These are phyloP conservation scores for Gymnobelideus leadbeateri DNA, from an alignment of 2,113 vertebrate species.

Conservation along the genomic window DNA sequence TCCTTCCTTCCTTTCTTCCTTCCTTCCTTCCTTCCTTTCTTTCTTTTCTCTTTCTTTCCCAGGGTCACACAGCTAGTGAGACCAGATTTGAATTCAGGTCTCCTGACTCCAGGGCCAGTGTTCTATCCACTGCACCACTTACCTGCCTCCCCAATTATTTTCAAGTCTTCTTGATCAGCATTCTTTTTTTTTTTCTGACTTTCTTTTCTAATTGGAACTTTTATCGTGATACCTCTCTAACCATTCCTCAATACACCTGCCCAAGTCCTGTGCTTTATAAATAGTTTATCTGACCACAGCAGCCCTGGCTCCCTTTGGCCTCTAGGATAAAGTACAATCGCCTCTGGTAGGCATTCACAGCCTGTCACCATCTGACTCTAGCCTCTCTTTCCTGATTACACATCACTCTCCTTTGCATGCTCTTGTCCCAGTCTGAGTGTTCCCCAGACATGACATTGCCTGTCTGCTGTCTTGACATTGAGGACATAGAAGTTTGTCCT, in stretches of 20 bases:
- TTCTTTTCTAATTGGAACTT: neutral
- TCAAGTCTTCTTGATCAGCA: too few species aligned
- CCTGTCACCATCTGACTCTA: neutral
- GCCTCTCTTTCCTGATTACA: too few species aligned
- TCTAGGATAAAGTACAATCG: neutral
- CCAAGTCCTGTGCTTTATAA: neutral
- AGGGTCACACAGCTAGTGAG: too few species aligned
- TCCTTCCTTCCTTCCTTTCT: too few species aligned
- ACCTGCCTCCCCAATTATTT: too few species aligned
- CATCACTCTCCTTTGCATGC: neutral
- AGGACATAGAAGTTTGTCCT: too few species aligned
- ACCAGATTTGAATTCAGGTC: too few species aligned
- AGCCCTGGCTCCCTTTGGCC: neutral
- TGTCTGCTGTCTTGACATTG: neutral
- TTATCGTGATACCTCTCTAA: neutral
- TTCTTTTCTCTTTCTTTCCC: too few species aligned
- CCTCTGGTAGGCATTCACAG: neutral
- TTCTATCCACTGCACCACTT: too few species aligned
- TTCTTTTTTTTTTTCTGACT: neutral
- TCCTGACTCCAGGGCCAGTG: too few species aligned
- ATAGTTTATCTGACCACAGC: neutral
- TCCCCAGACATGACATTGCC: neutral
- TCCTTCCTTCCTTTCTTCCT: too few species aligned
- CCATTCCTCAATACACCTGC: neutral
- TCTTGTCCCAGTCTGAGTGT: neutral